Percentiles rank a stretch among this genome's conserved stretches.
phyloP scores from a whole-genome alignment of 2,113 vertebrate species.

The Bufo gargarizans region DNA sequence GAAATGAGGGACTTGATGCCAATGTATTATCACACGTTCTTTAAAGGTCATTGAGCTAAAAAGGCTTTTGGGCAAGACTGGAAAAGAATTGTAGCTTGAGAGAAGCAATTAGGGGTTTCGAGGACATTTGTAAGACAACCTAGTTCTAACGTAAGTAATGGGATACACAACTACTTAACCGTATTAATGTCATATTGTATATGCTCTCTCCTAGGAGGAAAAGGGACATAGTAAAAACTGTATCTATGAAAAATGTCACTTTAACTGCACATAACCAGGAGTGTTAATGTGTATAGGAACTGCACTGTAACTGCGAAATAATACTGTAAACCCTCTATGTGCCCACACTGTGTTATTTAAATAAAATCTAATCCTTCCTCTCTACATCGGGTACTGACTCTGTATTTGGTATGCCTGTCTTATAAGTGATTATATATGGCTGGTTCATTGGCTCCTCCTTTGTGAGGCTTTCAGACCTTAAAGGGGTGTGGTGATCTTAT shows the following conservation, averaged over 20 bases:
- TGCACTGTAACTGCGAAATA: constrained; percentile 34
- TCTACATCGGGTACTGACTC: background rate
- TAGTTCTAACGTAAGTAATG: background rate
- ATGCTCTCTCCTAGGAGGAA: background rate
- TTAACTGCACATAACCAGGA: constrained; percentile 50
- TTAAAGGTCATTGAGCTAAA: constrained; percentile 1
- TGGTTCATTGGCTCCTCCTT: no score
- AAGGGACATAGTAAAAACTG: constrained; percentile 12
- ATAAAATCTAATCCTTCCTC: constrained; percentile 22
- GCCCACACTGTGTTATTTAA: constrained; percentile 49
- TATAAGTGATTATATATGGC: background rate
- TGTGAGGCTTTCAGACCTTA: no score
- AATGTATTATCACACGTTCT: background rate
- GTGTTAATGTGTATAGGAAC: constrained; percentile 32
- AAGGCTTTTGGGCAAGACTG: constrained; percentile 5
- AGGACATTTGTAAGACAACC: constrained; percentile 22
- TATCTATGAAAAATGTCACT: constrained; percentile 20
- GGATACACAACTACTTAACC: background rate
- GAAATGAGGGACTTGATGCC: background rate
- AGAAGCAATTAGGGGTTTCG: background rate
- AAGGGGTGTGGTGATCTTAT: no score
- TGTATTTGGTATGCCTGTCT: background rate
- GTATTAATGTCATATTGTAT: background rate
- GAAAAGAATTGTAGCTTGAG: background rate
- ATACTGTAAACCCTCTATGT: constrained; percentile 4